These are phyloP conservation scores for Tachuris rubrigastra DNA, from an alignment of 2,113 vertebrate genomes.

Conservation along the genomic window DNA sequence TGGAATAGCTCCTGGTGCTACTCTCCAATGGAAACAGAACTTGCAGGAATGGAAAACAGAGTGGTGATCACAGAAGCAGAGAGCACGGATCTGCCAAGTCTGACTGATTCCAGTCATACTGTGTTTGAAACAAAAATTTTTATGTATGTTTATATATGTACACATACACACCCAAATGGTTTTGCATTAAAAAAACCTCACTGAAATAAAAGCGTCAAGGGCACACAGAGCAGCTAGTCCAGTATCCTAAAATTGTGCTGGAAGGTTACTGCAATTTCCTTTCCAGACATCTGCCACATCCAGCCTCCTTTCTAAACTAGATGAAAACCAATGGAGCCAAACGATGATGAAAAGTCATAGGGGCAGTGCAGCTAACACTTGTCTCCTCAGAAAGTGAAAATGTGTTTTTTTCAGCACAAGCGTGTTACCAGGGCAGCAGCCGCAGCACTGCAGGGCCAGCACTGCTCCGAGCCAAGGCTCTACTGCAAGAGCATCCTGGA, in stretches of 20 bases:
- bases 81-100: background rate
- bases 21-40: background rate
- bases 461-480: background rate
- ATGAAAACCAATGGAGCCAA: background rate
- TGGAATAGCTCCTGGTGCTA: background rate
- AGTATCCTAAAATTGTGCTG: background rate
- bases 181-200: background rate
- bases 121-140: background rate
- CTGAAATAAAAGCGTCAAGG: background rate
- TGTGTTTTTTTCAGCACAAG: background rate
- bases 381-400: background rate
- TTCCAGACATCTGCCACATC: constrained; percentile 33
- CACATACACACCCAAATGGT: background rate
- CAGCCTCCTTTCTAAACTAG: background rate
- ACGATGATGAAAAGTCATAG: background rate
- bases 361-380: background rate
- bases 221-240: background rate
- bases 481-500: background rate
- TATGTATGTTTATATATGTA: background rate
- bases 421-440: background rate
- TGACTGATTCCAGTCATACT: background rate
- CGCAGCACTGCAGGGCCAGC: background rate
- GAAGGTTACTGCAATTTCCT: background rate
- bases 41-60: background rate
- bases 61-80: background rate